Percentiles rank a stretch among this genome's conserved stretches.
Evolutionary conservation across 2,888 invertebrate genomes (phyloP).

Genomic region (Leistus spinibarbis): DNA sequence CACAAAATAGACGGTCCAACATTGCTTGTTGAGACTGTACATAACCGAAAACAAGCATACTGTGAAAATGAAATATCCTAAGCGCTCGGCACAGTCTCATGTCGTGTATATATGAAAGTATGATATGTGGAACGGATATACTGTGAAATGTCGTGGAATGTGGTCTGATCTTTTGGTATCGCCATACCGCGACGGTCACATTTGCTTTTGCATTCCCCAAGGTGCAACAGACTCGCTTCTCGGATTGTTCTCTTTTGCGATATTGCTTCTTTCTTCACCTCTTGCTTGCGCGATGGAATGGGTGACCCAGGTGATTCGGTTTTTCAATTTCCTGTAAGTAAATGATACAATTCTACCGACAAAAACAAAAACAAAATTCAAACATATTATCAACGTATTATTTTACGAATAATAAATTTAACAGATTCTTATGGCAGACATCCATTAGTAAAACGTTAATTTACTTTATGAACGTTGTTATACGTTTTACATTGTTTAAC

Average conservation of each 20-base stretch:
- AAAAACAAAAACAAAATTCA: too few relatives aligned
- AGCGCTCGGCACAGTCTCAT: slow-evolving; percentile 7
- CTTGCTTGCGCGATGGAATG: not conserved
- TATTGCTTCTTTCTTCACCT: slow-evolving; percentile 19
- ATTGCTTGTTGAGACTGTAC: slow-evolving; percentile 17
- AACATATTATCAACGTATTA: too few relatives aligned
- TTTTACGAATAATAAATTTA: too few relatives aligned
- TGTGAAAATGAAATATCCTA: slow-evolving; percentile 32
- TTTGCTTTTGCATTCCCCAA: slow-evolving; percentile 25
- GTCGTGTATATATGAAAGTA: not conserved
- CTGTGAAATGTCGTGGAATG: slow-evolving; percentile 10
- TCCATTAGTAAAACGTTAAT: too few relatives aligned
- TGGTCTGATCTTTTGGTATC: slow-evolving; percentile 4
- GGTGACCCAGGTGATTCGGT: too few relatives aligned
- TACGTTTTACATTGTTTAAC: too few relatives aligned
- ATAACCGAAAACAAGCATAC: slow-evolving; percentile 1
- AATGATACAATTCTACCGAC: too few relatives aligned
- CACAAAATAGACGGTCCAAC: slow-evolving; percentile 27
- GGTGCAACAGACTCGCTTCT: slow-evolving; percentile 24
- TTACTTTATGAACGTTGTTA: too few relatives aligned
- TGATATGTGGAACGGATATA: not conserved
- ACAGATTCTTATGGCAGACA: too few relatives aligned
- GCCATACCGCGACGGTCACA: slow-evolving; percentile 18
- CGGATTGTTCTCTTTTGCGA: slow-evolving; percentile 8
- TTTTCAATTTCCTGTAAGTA: too few relatives aligned